Percentiles rank a stretch among this genome's conserved stretches.
phyloP scores from a whole-genome alignment of 2,797 vertebrate genomes.

The Vespertilio murinus region DNA sequence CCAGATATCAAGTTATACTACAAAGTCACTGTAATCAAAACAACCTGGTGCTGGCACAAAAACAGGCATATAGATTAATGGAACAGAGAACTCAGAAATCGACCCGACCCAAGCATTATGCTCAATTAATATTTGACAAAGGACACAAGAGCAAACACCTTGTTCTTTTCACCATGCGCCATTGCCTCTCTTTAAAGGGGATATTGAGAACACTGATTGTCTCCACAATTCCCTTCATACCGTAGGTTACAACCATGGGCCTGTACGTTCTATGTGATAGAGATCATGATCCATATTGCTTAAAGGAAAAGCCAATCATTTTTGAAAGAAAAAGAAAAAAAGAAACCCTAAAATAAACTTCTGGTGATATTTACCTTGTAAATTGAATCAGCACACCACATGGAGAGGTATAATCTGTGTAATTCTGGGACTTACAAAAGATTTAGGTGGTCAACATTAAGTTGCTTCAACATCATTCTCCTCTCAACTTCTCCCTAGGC shows the following conservation, averaged over 20 bases:
- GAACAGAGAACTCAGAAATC: no score
- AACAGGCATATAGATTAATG: no score
- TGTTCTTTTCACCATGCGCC: neutral
- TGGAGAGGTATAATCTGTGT: neutral
- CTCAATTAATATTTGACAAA: no score
- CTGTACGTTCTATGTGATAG: neutral
- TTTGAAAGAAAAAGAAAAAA: neutral
- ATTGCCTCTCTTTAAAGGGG: neutral
- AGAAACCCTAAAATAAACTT: neutral
- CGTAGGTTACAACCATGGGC: neutral
- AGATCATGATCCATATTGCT: neutral
- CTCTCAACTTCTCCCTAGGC: neutral
- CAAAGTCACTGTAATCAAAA: no score
- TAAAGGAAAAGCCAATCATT: neutral
- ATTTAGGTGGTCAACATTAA: neutral
- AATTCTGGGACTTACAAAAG: neutral
- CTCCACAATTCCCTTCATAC: neutral
- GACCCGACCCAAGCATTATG: no score
- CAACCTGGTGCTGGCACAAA: no score
- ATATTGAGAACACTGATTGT: neutral
- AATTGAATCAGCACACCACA: fast-evolving
- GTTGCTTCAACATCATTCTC: neutral
- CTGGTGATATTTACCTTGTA: neutral
- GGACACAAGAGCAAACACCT: neutral
- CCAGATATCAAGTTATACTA: no score